These are phyloP conservation scores for Gymnobelideus leadbeateri DNA, from an alignment of 2,113 vertebrate genomes.

Conservation along the genomic window DNA sequence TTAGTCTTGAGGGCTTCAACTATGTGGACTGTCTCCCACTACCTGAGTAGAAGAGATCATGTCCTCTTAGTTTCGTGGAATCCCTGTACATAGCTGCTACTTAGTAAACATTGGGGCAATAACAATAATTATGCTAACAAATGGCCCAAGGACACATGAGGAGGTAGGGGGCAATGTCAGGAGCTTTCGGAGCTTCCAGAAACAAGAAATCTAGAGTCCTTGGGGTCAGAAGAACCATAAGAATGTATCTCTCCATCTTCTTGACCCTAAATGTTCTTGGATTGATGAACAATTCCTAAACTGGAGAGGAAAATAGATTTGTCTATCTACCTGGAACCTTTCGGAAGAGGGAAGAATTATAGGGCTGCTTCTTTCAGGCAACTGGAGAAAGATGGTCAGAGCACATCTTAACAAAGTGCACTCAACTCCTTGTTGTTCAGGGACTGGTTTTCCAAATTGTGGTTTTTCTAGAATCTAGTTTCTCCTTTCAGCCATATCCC, in stretches of 20 bases:
- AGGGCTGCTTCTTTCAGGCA: constrained; percentile 35
- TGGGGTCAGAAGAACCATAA: neutral
- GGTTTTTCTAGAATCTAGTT: neutral
- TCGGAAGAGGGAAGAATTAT: neutral
- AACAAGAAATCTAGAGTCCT: constrained; percentile 1
- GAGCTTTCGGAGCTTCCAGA: neutral
- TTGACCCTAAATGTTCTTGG: neutral
- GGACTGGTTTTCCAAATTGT: neutral
- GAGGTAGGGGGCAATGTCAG: neutral
- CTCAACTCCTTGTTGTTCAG: neutral
- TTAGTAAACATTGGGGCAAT: constrained; percentile 35
- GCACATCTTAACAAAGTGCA: neutral
- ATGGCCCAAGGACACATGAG: constrained; percentile 5
- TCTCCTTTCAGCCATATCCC: neutral
- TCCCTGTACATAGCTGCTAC: neutral
- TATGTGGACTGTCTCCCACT: neutral
- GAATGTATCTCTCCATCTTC: neutral
- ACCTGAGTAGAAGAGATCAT: neutral
- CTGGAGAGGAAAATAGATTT: accelerated
- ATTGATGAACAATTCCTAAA: neutral
- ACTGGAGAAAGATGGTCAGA: neutral
- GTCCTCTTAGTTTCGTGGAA: neutral
- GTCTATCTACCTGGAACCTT: neutral
- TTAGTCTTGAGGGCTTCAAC: neutral
- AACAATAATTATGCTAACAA: constrained; percentile 46